A percentile compares a stretch with the other conserved stretches of the same genome.
These are phyloP conservation scores for Drosophila varians DNA, from an alignment of 1,140 invertebrate genomes.

Conservation along the genomic window DNA sequence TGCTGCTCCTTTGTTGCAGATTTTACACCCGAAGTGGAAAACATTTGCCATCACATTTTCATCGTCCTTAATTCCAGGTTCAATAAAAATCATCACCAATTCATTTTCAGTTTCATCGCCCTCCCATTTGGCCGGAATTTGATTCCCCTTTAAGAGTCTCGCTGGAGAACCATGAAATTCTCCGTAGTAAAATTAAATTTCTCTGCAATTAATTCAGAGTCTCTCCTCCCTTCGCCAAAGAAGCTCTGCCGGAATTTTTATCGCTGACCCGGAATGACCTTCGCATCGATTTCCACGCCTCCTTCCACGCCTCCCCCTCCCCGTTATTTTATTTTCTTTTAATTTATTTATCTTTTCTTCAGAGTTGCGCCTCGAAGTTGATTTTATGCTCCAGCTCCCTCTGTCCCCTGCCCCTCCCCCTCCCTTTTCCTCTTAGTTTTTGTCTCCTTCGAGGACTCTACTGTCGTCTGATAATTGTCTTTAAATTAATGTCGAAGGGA, in stretches of 20 bases:
- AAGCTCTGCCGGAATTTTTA: conserved; percentile 42
- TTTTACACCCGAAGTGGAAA: neutral
- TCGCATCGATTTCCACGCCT: conserved; percentile 40
- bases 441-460: conserved; percentile 7
- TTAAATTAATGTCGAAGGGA: conserved; percentile 31
- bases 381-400: conserved; percentile 30
- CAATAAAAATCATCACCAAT: conserved; percentile 46
- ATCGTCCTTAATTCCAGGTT: conserved; percentile 18
- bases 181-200: conserved; percentile 46
- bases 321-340: conserved; percentile 28
- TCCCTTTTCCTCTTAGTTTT: neutral
- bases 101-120: conserved; percentile 37
- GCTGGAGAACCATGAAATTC: conserved; percentile 25
- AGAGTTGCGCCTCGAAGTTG: conserved; percentile 26
- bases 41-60: conserved; percentile 28
- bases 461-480: conserved; percentile 53
- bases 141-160: conserved; percentile 32
- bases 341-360: conserved; percentile 51
- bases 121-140: conserved; percentile 20
- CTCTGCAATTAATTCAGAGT: conserved; percentile 49
- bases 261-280: conserved; percentile 46
- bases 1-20: conserved; percentile 28
- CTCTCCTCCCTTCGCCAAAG: neutral
- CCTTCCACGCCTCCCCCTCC: neutral
- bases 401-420: conserved; percentile 1